Percentiles rank a stretch among this genome's conserved stretches.
Conservation (phyloP, 2,797 vertebrate species). For the Tokudaia tokunoshimensis region DNA sequence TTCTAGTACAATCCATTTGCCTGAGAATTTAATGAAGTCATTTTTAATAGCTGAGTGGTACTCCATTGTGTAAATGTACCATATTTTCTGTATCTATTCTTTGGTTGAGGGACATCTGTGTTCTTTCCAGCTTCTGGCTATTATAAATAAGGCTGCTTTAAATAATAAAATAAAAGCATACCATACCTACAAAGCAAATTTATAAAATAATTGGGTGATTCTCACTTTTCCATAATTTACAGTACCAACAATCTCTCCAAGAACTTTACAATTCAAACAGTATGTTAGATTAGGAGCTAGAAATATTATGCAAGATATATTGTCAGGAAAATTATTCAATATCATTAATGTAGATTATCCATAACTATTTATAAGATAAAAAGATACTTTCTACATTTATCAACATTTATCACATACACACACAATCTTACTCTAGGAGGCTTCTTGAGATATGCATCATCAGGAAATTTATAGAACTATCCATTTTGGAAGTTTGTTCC, state of each 20-base stretch:
- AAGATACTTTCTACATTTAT: constrained; percentile 7
- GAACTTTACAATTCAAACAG: constrained; percentile 5
- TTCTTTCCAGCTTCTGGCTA: too few relatives aligned
- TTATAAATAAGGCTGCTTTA: too few relatives aligned
- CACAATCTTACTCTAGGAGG: neutral
- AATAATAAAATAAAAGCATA: neutral
- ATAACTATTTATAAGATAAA: neutral
- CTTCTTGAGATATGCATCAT: neutral
- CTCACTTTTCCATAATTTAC: constrained; percentile 67
- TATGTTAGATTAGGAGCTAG: neutral
- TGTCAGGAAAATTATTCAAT: constrained; percentile 4
- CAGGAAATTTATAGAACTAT: neutral
- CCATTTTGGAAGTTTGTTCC: constrained; percentile 11
- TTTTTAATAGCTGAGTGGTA: too few relatives aligned
- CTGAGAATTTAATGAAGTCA: too few relatives aligned
- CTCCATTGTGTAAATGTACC: too few relatives aligned
- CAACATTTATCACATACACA: neutral
- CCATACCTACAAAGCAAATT: constrained; percentile 29
- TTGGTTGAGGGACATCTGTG: too few relatives aligned
- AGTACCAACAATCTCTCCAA: constrained; percentile 28
- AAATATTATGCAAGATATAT: constrained; percentile 34
- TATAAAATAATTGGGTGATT: constrained; percentile 6
- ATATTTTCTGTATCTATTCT: too few relatives aligned
- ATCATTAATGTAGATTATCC: neutral
- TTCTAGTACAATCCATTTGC: too few relatives aligned